Percentiles rank a stretch among this genome's conserved stretches.
These are phyloP conservation scores for Smutsia temminckii DNA, from an alignment of 2,797 vertebrate species.

Conservation along the genomic window DNA sequence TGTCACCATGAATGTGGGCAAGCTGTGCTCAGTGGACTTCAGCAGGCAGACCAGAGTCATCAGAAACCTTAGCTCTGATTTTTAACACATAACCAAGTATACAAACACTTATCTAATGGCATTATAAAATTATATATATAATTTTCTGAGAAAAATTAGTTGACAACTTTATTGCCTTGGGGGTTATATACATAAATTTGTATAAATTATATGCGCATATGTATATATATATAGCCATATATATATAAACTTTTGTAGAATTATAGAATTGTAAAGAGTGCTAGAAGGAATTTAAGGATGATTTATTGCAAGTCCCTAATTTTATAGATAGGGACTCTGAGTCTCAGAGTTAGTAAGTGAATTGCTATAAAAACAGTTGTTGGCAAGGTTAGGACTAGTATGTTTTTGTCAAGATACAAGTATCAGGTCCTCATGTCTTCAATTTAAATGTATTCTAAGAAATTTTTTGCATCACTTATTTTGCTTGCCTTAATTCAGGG, in stretches of 20 bases:
- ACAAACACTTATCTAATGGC: not conserved
- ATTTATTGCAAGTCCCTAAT: not conserved
- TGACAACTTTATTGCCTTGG: not conserved
- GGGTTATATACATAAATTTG: not conserved
- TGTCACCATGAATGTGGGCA: not conserved
- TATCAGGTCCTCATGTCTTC: not conserved
- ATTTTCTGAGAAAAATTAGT: not conserved
- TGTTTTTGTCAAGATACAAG: not conserved
- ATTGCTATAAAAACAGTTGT: not conserved
- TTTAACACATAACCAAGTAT: not conserved
- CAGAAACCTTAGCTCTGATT: not conserved
- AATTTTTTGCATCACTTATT: not conserved
- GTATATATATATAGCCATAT: not conserved
- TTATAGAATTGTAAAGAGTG: not conserved
- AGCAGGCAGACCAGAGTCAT: not conserved
- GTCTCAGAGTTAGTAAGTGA: not conserved
- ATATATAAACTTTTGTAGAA: not conserved
- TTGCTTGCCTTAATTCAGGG: not conserved
- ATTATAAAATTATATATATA: not conserved
- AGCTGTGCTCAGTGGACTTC: not conserved
- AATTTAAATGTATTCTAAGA: not conserved
- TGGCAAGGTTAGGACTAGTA: not conserved
- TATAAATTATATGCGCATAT: not conserved
- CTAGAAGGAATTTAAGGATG: not conserved
- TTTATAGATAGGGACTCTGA: not conserved